These are phyloP conservation scores for Lucinisca nassula DNA, from an alignment of 2,888 invertebrate genomes.

Conservation along the genomic window DNA sequence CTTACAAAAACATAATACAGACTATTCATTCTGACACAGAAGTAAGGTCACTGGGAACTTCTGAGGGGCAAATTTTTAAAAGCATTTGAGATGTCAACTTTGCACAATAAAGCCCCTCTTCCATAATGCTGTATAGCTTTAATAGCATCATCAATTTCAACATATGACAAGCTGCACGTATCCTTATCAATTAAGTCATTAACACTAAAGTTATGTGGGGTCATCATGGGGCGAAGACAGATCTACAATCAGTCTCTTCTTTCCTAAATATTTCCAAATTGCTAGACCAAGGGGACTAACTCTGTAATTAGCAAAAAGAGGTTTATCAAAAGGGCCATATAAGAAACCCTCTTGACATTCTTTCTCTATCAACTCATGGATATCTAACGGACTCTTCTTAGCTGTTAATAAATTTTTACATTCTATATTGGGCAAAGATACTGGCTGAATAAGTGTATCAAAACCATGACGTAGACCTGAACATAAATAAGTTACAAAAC, in stretches of 20 bases:
- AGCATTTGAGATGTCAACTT: conserved; percentile 61
- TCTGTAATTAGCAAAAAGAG: conserved; percentile 50
- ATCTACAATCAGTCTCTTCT: conserved; percentile 65
- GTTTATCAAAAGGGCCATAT: conserved; percentile 43
- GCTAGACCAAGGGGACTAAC: conserved; percentile 62
- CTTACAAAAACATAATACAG: conserved; percentile 51
- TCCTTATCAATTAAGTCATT: conserved; percentile 67
- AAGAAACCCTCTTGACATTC: conserved; percentile 64
- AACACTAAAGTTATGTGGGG: conserved; percentile 40
- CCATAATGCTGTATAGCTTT: conserved; percentile 38
- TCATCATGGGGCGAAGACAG: conserved; percentile 66
- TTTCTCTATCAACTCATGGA: conserved; percentile 36
- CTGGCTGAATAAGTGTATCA: neutral
- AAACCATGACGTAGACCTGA: neutral
- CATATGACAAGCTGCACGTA: conserved; percentile 49
- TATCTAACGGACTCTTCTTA: conserved; percentile 17
- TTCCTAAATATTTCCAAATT: conserved; percentile 58
- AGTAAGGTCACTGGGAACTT: conserved; percentile 49
- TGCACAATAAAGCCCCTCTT: conserved; percentile 35
- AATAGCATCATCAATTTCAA: conserved; percentile 68
- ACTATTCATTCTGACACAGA: conserved; percentile 52
- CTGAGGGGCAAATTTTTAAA: conserved; percentile 55
- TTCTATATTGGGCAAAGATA: neutral
- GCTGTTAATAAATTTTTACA: conserved; percentile 53
- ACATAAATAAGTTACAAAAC: neutral